Evolutionary conservation across 2,888 invertebrate species (phyloP).

Genomic region (Macrophya alboannulata): DNA sequence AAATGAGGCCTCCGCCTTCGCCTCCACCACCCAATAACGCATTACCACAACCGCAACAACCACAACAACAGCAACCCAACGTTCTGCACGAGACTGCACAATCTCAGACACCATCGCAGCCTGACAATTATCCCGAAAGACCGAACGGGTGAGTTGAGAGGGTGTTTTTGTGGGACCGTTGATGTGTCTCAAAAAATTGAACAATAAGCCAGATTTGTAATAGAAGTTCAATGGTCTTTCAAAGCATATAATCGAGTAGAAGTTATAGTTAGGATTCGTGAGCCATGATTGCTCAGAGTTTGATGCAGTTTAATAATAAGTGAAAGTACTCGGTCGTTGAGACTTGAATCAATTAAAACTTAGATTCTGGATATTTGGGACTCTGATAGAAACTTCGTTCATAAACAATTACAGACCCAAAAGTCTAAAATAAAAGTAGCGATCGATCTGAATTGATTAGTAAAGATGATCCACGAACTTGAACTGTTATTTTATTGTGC

Average conservation of each 20-base stretch:
- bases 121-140: conserved; percentile 69
- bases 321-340: background rate
- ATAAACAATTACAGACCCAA: background rate
- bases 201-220: background rate
- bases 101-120: conserved; percentile 62
- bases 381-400: background rate
- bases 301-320: background rate
- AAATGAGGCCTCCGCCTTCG: conserved; percentile 59
- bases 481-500: background rate
- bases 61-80: conserved; percentile 57
- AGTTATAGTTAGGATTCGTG: too few species aligned
- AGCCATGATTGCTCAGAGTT: too few species aligned
- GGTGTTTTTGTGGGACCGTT: background rate
- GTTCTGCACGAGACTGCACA: conserved; percentile 59
- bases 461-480: background rate
- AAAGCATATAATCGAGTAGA: background rate
- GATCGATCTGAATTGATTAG: background rate
- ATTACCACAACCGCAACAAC: conserved; percentile 57
- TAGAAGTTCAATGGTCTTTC: background rate
- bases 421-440: background rate
- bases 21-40: conserved; percentile 59
- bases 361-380: too few species aligned
- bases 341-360: too few species aligned
- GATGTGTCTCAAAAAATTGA: background rate
- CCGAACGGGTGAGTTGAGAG: conserved; percentile 69